Evolutionary conservation across 2,797 vertebrate genomes (phyloP).

Genomic region (Toxotes lorentzi): DNA sequence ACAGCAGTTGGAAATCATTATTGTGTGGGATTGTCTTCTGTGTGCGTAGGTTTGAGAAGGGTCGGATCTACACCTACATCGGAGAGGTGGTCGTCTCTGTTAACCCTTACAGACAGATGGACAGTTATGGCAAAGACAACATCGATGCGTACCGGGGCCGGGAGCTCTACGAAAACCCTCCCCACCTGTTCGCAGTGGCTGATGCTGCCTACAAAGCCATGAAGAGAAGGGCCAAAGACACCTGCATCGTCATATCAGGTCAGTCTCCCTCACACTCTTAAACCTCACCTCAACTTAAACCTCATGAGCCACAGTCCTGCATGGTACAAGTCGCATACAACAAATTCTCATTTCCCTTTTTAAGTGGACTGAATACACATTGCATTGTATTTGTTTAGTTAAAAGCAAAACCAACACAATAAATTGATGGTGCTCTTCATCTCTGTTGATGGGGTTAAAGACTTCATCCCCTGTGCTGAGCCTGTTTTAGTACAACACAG

Average conservation of each 20-base stretch:
- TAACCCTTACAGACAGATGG: slow-evolving; percentile 91
- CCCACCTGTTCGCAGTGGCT: slow-evolving; percentile 92
- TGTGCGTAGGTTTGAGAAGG: slow-evolving; percentile 88
- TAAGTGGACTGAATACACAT: too few species aligned
- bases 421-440: too few species aligned
- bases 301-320: not conserved
- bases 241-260: slow-evolving; percentile 98
- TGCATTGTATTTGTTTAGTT: too few species aligned
- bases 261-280: not conserved
- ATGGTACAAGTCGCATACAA: too few species aligned
- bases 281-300: not conserved
- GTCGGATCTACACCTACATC: slow-evolving; percentile 94
- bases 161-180: slow-evolving; percentile 93
- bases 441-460: too few species aligned
- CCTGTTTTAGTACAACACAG: too few species aligned
- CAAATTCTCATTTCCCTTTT: too few species aligned
- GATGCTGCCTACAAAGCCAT: slow-evolving; percentile 95
- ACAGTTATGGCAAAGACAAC: slow-evolving; percentile 87
- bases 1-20: not conserved
- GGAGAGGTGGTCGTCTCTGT: slow-evolving; percentile 95
- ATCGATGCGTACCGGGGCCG: slow-evolving; percentile 90
- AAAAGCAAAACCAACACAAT: too few species aligned
- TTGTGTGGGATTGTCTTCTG: not conserved
- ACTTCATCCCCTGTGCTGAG: too few species aligned
- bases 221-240: slow-evolving; percentile 93